Evolutionary conservation across 2,888 invertebrate species (phyloP).

Genomic region (Lithophane semibrunnea): DNA sequence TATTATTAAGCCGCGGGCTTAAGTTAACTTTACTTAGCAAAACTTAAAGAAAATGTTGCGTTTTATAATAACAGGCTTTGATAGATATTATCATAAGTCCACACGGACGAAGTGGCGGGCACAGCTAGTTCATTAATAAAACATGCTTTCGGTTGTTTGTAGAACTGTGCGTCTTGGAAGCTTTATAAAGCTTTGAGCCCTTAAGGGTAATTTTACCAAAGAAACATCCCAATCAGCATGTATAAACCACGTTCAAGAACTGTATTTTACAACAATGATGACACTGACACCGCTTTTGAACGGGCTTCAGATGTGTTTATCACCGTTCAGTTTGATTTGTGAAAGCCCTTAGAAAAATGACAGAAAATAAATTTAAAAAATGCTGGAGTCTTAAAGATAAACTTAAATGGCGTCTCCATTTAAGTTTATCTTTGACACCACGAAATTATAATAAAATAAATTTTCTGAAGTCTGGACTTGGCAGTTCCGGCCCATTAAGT

Average conservation of each 20-base stretch:
- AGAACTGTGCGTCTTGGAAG: background rate
- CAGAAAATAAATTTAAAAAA: background rate
- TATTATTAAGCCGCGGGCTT: no score
- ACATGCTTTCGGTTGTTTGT: background rate
- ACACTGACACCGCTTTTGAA: background rate
- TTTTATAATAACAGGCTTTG: no score
- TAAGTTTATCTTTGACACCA: background rate
- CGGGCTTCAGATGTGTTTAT: background rate
- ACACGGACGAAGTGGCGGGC: no score
- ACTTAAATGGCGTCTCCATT: background rate
- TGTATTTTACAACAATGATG: background rate
- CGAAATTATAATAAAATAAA: constrained; percentile 16
- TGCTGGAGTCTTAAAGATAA: background rate
- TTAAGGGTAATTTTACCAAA: background rate
- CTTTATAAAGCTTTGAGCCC: background rate
- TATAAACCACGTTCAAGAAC: background rate
- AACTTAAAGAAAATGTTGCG: no score
- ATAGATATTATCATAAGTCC: no score
- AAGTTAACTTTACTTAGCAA: no score
- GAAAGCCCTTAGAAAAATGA: background rate
- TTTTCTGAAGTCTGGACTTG: constrained; percentile 12
- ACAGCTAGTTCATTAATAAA: constrained; percentile 11
- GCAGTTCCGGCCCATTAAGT: constrained; percentile 10
- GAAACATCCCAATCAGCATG: background rate
- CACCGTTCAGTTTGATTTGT: background rate